phyloP scores from a whole-genome alignment of 2,888 invertebrate species.

The Amblyteles armatorius region DNA sequence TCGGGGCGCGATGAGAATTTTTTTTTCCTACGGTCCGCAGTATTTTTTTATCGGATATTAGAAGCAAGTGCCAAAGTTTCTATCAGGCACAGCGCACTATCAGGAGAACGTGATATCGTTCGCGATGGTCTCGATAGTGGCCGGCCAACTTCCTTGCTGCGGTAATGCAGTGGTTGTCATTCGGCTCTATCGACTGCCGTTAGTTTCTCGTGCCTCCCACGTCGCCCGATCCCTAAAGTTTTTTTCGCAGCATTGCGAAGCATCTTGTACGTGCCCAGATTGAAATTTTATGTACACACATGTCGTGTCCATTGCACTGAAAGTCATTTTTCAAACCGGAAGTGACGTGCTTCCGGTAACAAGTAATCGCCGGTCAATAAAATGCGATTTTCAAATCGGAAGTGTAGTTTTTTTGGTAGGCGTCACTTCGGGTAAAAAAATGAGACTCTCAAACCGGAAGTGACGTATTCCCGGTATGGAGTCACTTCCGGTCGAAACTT shows the following conservation, averaged over 20 bases:
- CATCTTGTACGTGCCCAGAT: no score
- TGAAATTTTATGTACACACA: no score
- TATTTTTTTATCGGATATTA: conserved; percentile 67
- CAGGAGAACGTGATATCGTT: conserved; percentile 71
- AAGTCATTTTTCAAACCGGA: no score
- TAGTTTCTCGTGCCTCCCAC: not conserved
- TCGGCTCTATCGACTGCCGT: not conserved
- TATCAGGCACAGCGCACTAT: conserved; percentile 76
- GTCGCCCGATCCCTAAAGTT: not conserved
- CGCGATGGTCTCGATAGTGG: not conserved
- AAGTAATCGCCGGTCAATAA: no score
- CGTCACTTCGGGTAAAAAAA: no score
- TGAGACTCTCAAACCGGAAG: no score
- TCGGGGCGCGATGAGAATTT: not conserved
- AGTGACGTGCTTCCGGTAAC: no score
- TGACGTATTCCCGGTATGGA: no score
- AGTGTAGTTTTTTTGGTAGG: no score
- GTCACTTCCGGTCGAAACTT: no score
- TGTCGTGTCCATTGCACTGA: no score
- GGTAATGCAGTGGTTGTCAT: not conserved
- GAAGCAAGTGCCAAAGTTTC: conserved; percentile 77
- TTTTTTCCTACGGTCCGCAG: not conserved
- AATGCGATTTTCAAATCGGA: no score
- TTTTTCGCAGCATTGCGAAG: not conserved
- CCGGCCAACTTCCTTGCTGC: conserved; percentile 32